phyloP scores from a whole-genome alignment of 1,140 invertebrate genomes.

The Pogonognathellus flavescens region DNA sequence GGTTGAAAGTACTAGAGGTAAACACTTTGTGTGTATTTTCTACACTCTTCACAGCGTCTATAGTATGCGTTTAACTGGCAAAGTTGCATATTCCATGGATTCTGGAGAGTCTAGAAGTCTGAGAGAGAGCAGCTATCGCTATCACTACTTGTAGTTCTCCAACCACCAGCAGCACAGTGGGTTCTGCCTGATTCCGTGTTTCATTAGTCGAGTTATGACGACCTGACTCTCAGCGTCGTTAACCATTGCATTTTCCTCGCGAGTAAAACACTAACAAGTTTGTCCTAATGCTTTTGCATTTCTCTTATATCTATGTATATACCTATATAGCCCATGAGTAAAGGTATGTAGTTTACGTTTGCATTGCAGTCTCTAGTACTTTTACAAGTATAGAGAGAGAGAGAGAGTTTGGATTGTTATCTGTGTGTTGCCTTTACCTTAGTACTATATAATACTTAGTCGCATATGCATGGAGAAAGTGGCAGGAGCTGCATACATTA shows the following conservation, averaged over 20 bases:
- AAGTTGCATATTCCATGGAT: conserved; percentile 1
- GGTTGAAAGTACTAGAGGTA: no score
- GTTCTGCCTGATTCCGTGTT: background rate
- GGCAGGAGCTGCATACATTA: no score
- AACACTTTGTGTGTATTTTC: no score
- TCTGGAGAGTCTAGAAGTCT: background rate
- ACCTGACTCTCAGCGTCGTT: conserved; percentile 10
- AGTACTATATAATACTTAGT: no score
- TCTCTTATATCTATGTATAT: background rate
- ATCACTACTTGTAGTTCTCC: background rate
- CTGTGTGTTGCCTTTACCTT: no score
- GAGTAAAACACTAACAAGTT: background rate
- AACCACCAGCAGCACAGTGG: no score
- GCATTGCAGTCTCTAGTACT: no score
- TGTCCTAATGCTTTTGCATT: background rate
- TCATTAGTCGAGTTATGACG: background rate
- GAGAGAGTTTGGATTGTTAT: no score
- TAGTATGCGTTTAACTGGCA: no score
- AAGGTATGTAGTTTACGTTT: background rate
- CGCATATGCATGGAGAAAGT: no score
- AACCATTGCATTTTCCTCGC: conserved; percentile 11
- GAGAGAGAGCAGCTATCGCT: background rate
- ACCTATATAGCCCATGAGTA: background rate
- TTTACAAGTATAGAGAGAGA: no score
- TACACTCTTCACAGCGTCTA: no score